Evolutionary conservation across 2,888 invertebrate species (phyloP).

Genomic region (Neria commutata): DNA sequence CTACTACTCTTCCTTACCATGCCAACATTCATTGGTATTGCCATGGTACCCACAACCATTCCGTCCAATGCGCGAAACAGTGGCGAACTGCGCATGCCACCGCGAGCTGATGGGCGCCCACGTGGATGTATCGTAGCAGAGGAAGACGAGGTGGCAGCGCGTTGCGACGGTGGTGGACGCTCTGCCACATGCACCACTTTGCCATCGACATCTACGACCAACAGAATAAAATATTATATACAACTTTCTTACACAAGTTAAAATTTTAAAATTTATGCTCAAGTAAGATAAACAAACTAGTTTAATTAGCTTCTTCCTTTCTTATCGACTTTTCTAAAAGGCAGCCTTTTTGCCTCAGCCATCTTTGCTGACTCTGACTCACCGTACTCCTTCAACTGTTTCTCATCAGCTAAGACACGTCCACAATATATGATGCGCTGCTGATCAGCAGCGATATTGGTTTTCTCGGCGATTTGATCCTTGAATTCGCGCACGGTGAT

Average conservation of each 20-base stretch:
- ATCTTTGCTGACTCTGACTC: no score
- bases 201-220: conserved; percentile 79
- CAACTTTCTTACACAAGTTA: neutral
- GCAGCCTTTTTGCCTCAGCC: no score
- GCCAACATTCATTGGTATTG: conserved; percentile 57
- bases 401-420: conserved; percentile 88
- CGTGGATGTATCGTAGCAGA: conserved; percentile 56
- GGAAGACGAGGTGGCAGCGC: conserved; percentile 42
- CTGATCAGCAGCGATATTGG: conserved; percentile 78
- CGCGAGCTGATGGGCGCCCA: conserved; percentile 41
- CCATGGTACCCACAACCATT: conserved; percentile 62
- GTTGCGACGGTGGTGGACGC: conserved; percentile 75
- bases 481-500: conserved; percentile 83
- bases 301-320: neutral
- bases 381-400: conserved; percentile 85
- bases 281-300: conserved; percentile 2
- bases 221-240: neutral
- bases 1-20: no score
- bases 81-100: conserved; percentile 56
- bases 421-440: conserved; percentile 95
- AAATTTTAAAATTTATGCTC: neutral
- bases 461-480: conserved; percentile 76
- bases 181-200: conserved; percentile 94
- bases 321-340: neutral
- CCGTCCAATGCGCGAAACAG: conserved; percentile 59